Base-by-base conservation (phyloP, 2,888 invertebrate species). In the Ornithoptera alexandrae region DNA sequence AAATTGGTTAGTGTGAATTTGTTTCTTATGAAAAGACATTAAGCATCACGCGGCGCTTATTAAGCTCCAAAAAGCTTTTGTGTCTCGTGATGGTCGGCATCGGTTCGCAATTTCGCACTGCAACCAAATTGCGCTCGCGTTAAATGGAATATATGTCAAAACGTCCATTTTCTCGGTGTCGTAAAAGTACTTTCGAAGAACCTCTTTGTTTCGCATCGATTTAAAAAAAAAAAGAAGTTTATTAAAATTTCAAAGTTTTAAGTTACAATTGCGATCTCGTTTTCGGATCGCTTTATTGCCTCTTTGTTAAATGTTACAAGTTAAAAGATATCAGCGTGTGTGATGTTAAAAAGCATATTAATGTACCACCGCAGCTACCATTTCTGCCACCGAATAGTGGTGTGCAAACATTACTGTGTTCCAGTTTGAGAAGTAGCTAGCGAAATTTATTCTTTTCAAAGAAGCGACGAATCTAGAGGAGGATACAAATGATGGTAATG, bases 71-170 rank as follows among this genome's bases (percentile, higher is more conserved):
- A 46, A 75, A 74, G 75, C 79, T 82, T 84, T 85, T 86, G 83
- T 82, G 81, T 77, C 75, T 73, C 77, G 78, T 81, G 81, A 78
- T 78, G 71, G 79, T 81, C 42, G 83, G 83, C 83, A 81, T 83
- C 78, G 74, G 79, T 74, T 75, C 79, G 80, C 80, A 79, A 80
- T 76, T 69, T 74, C 71, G 73, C 72, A 70, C 76, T 76, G 79
- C 79, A 72, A 75, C 79, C 81, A 85, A 86, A 83, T 86, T 85
- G 82, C 81, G 78, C 76, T 77, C 77, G 78, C 77, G 77, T 80
- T 82, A 82, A 86, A 84, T 78, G 80, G 75, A 76, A 80, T 84
- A 82, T 79, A 15, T 85, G 85, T 84, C 84, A 84, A 85, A 87
- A 87, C 79, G 77, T 77, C 78, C 75, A 76, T 79, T 82, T 80